phyloP scores from a whole-genome alignment of 92 coral and sea anemone genomes.

The Galaxea fascicularis region DNA sequence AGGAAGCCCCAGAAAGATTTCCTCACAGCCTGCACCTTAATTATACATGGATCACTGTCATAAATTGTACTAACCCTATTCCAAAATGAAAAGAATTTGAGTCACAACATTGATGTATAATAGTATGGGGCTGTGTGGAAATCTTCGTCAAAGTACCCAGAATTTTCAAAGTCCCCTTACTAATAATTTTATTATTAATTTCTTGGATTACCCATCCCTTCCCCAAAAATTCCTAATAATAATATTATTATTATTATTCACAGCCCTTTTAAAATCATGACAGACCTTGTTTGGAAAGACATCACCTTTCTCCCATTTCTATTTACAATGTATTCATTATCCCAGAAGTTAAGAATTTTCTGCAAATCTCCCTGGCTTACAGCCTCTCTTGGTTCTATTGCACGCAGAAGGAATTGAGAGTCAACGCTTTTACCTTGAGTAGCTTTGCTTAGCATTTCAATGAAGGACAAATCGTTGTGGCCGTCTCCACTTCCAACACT shows the following conservation, averaged over 20 bases:
- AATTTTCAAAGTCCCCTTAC: too few relatives aligned
- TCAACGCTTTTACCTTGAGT: background rate
- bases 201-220: too few relatives aligned
- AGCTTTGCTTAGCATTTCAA: background rate
- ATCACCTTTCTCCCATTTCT: background rate
- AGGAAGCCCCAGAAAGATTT: too few relatives aligned
- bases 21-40: too few relatives aligned
- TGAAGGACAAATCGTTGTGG: background rate
- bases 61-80: too few relatives aligned
- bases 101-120: too few relatives aligned
- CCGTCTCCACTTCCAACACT: conserved; percentile 31
- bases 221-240: too few relatives aligned
- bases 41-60: too few relatives aligned
- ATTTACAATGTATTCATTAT: background rate
- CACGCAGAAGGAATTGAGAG: background rate
- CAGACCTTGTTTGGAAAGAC: background rate
- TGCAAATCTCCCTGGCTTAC: background rate
- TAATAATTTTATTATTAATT: too few relatives aligned
- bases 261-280: conserved; percentile 22
- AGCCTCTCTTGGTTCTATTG: background rate
- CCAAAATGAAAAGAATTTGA: too few relatives aligned
- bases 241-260: background rate
- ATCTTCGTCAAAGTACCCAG: too few relatives aligned
- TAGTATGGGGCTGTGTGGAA: too few relatives aligned
- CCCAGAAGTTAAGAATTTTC: conserved; percentile 26